Evolutionary conservation across 2,113 vertebrate genomes (phyloP).

Genomic region (Macroglossus sobrinus): DNA sequence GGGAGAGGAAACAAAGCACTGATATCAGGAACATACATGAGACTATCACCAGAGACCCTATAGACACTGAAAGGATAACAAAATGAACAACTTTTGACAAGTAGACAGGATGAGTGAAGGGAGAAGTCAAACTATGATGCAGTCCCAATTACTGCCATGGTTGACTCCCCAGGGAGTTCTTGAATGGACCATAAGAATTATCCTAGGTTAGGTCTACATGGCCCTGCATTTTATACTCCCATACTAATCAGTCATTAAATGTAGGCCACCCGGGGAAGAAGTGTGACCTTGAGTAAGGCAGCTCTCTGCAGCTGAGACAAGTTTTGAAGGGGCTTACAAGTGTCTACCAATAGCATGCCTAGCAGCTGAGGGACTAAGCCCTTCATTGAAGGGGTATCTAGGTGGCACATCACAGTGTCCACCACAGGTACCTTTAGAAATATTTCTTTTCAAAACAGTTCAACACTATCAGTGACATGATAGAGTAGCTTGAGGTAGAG

Average conservation of each 20-base stretch:
- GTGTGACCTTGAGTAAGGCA: no score
- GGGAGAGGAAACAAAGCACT: background rate
- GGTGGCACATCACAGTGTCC: background rate
- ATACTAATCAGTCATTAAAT: no score
- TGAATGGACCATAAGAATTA: background rate
- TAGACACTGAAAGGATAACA: background rate
- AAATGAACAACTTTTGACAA: background rate
- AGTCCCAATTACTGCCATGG: background rate
- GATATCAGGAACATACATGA: background rate
- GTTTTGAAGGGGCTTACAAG: background rate
- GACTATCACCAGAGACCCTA: background rate
- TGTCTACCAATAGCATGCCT: background rate
- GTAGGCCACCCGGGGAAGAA: no score
- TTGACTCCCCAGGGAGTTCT: background rate
- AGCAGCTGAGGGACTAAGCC: background rate
- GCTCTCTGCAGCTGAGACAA: no score
- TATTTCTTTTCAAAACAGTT: background rate
- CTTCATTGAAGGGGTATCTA: background rate
- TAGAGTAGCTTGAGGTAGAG: background rate
- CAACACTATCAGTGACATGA: background rate
- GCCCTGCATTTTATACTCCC: no score
- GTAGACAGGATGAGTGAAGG: background rate
- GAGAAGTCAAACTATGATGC: background rate
- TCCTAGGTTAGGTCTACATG: no score
- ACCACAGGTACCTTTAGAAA: background rate